phyloP scores from a whole-genome alignment of 2,797 vertebrate species.

The Corythornis leucogaster region DNA sequence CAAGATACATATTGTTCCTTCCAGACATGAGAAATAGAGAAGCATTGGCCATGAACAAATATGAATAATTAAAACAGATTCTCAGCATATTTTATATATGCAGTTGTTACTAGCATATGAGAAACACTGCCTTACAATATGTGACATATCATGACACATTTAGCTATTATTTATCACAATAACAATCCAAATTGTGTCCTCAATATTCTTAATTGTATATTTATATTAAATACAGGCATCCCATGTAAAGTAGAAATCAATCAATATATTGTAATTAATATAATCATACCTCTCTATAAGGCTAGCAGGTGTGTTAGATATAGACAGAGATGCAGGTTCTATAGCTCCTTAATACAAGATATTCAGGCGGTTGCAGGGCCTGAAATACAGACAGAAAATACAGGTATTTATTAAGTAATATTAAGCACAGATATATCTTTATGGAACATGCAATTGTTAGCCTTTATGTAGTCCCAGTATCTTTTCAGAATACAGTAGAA shows the following conservation, averaged over 20 bases:
- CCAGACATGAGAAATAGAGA: not conserved
- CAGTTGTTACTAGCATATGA: not conserved
- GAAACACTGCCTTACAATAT: slow-evolving; percentile 4
- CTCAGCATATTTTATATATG: not conserved
- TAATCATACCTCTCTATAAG: slow-evolving; percentile 38
- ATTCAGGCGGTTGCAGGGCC: not conserved
- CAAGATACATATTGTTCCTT: not conserved
- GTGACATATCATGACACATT: not conserved
- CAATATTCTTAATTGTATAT: slow-evolving; percentile 34
- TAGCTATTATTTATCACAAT: slow-evolving; percentile 39
- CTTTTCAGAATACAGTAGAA: slow-evolving; percentile 3
- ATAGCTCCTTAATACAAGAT: not conserved
- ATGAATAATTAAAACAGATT: slow-evolving; percentile 40
- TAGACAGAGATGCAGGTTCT: not conserved
- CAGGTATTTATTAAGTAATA: not conserved
- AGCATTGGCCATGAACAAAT: not conserved
- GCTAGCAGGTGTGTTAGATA: slow-evolving; percentile 22
- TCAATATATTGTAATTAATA: slow-evolving; percentile 63
- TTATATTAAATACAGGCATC: slow-evolving; percentile 41
- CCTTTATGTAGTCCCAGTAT: not conserved
- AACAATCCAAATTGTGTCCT: slow-evolving; percentile 23
- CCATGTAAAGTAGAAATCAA: slow-evolving; percentile 36
- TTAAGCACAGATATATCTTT: not conserved
- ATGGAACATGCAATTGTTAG: not conserved
- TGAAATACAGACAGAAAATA: not conserved